Percentiles rank a stretch among this genome's conserved stretches.
These are phyloP conservation scores for Fragum fragum DNA, from an alignment of 2,888 invertebrate genomes.

Conservation along the genomic window DNA sequence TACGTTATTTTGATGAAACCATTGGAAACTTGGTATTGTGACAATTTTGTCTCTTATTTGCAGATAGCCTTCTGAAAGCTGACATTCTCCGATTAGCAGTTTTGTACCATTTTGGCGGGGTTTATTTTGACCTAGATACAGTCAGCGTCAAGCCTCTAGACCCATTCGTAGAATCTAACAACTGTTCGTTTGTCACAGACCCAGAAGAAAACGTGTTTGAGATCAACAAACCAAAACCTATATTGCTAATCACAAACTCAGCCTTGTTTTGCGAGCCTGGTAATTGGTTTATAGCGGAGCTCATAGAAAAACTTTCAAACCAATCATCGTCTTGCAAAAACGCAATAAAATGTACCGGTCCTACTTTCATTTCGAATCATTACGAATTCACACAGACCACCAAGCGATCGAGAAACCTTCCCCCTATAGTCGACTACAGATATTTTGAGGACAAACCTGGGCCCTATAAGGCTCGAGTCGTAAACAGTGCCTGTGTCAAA, in stretches of 20 bases:
- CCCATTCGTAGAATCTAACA: background rate
- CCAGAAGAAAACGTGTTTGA: background rate
- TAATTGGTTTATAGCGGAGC: background rate
- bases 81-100: background rate
- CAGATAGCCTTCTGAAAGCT: background rate
- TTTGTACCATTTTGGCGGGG: constrained; percentile 1
- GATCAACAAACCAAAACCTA: background rate
- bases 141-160: background rate
- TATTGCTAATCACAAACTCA: background rate
- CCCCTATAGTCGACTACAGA: background rate
- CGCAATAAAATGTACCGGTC: background rate
- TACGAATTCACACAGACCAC: background rate
- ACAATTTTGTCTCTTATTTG: background rate
- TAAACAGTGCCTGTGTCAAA: background rate
- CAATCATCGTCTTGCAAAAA: constrained; percentile 1
- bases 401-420: background rate
- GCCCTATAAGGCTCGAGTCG: background rate
- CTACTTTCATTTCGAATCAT: background rate
- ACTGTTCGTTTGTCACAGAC: constrained; percentile 5
- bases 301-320: background rate
- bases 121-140: constrained; percentile 15
- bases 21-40: too few relatives aligned
- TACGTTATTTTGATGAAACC: too few relatives aligned
- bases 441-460: background rate
- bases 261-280: background rate